These are phyloP conservation scores for Hecatera dysodea DNA, from an alignment of 2,888 invertebrate genomes.

Conservation along the genomic window DNA sequence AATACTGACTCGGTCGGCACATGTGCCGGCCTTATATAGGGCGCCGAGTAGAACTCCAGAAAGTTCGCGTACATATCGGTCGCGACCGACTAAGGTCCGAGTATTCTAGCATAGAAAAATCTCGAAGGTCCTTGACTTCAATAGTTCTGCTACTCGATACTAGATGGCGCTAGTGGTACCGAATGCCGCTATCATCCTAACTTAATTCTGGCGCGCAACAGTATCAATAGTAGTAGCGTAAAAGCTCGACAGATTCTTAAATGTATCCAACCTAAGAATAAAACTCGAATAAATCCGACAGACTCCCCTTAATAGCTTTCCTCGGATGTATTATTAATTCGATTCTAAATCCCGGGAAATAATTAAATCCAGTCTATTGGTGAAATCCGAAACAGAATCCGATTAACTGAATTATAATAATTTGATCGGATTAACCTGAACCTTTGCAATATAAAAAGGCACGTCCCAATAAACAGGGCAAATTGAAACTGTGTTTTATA, in stretches of 20 bases:
- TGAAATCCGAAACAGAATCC: slow-evolving; percentile 15
- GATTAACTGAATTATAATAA: slow-evolving; percentile 30
- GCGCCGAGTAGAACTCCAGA: too few relatives aligned
- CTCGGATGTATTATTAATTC: slow-evolving; percentile 3
- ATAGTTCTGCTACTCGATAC: too few relatives aligned
- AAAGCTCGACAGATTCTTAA: neutral
- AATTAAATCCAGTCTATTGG: slow-evolving; percentile 12
- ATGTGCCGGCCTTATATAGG: too few relatives aligned
- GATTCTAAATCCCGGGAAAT: neutral
- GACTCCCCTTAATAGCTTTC: neutral
- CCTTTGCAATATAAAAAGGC: slow-evolving; percentile 4
- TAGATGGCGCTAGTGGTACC: too few relatives aligned
- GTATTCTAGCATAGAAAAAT: too few relatives aligned
- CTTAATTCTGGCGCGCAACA: too few relatives aligned
- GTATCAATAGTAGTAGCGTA: neutral
- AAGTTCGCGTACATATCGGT: too few relatives aligned
- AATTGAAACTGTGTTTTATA: slow-evolving; percentile 23
- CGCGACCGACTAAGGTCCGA: too few relatives aligned
- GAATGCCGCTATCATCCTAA: too few relatives aligned
- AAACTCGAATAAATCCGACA: neutral
- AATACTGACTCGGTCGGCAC: too few relatives aligned
- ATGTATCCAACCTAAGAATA: neutral
- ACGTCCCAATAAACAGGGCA: slow-evolving; percentile 5
- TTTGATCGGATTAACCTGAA: slow-evolving; percentile 20
- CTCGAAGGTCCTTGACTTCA: too few relatives aligned